Conservation (phyloP, 2,113 vertebrate genomes). For the Pantherophis guttatus region DNA sequence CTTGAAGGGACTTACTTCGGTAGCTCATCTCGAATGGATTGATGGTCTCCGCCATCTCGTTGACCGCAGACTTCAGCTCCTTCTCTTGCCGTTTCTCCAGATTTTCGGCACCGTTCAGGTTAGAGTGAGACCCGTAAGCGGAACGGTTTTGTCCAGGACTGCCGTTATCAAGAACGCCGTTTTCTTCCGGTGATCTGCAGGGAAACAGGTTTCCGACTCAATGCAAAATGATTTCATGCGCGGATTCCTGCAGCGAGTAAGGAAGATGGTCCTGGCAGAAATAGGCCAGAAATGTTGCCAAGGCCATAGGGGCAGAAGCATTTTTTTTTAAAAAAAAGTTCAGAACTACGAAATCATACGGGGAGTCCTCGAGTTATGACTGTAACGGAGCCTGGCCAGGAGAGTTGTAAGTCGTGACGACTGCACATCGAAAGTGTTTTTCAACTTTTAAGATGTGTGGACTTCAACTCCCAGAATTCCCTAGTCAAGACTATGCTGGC, state of each 20-base stretch:
- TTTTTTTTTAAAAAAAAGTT: not conserved
- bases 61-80: slow-evolving; percentile 72
- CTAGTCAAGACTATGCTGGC: no score
- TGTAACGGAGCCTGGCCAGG: not conserved
- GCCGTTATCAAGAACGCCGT: slow-evolving; percentile 60
- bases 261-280: not conserved
- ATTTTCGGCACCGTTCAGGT: slow-evolving; percentile 65
- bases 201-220: not conserved
- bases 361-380: not conserved
- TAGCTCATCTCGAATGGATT: slow-evolving; percentile 89
- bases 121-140: slow-evolving; percentile 68
- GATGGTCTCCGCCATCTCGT: slow-evolving; percentile 78
- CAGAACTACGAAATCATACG: not conserved
- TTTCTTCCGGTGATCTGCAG: slow-evolving; percentile 79
- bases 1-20: slow-evolving; percentile 77
- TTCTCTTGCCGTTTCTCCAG: slow-evolving; percentile 82
- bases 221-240: not conserved
- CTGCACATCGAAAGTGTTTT: not conserved
- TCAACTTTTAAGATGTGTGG: not conserved
- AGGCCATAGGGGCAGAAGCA: no score
- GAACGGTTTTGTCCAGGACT: slow-evolving; percentile 64
- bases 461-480: not conserved
- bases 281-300: not conserved
- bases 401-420: not conserved
- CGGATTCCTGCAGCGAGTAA: not conserved